phyloP scores from a whole-genome alignment of 2,888 invertebrate genomes.

The Cantharis nigra region DNA sequence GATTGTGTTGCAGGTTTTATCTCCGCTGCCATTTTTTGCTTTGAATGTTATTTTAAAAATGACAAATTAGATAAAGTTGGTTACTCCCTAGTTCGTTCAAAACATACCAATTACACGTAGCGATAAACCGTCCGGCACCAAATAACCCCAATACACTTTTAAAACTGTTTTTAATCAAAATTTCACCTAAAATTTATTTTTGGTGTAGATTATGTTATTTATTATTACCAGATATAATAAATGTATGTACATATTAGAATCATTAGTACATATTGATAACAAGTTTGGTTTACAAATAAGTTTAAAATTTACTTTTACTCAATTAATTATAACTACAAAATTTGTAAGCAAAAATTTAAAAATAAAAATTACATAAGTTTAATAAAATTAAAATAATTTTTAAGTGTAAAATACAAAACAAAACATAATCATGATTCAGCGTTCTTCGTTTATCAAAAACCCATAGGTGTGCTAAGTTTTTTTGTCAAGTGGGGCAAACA shows the following conservation, averaged over 20 bases:
- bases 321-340: background rate
- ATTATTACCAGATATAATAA: background rate
- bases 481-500: too few relatives aligned
- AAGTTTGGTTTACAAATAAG: background rate
- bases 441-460: too few relatives aligned
- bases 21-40: constrained; percentile 80
- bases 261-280: background rate
- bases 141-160: background rate
- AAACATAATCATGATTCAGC: too few relatives aligned
- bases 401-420: too few relatives aligned
- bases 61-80: constrained; percentile 15
- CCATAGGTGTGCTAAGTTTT: too few relatives aligned
- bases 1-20: constrained; percentile 84
- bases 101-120: background rate
- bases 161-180: background rate
- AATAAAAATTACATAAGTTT: background rate
- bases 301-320: background rate
- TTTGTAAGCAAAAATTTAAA: too few relatives aligned
- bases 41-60: constrained; percentile 19
- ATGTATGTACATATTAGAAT: background rate
- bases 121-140: background rate
- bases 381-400: too few relatives aligned
- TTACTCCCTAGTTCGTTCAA: constrained; percentile 8
- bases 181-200: background rate
- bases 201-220: background rate